These are phyloP conservation scores for Drosophila nikananu DNA, from an alignment of 1,140 invertebrate species.

Conservation along the genomic window DNA sequence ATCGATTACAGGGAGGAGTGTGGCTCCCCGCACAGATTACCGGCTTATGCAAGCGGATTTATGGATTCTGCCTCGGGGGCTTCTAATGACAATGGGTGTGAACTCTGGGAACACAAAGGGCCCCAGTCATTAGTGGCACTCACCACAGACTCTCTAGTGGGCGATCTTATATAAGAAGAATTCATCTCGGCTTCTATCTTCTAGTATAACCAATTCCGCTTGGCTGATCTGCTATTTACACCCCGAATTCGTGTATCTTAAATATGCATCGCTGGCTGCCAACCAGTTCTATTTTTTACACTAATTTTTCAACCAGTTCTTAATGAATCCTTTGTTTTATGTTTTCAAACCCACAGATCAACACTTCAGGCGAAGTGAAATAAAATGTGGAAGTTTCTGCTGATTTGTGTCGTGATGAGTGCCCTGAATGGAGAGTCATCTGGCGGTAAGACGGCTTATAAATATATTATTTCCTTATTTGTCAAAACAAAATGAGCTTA, in stretches of 20 bases:
- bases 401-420: conserved; percentile 75
- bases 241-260: conserved; percentile 1
- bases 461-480: background rate
- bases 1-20: conserved; percentile 30
- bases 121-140: conserved; percentile 15
- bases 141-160: background rate
- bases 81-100: conserved; percentile 40
- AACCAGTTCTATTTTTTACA: conserved; percentile 54
- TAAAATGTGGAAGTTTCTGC: conserved; percentile 75
- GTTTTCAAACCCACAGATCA: conserved; percentile 16
- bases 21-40: conserved; percentile 21
- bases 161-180: conserved; percentile 29
- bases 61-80: conserved; percentile 31
- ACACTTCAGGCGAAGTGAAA: conserved; percentile 32
- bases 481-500: background rate
- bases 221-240: background rate
- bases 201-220: conserved; percentile 11
- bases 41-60: conserved; percentile 51
- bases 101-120: conserved; percentile 49
- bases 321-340: conserved; percentile 21
- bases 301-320: conserved; percentile 35
- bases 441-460: conserved; percentile 39
- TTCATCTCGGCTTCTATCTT: conserved; percentile 2
- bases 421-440: conserved; percentile 58
- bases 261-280: conserved; percentile 14